These are phyloP conservation scores for Neodiprion lecontei DNA, from an alignment of 1,140 invertebrate species.

Conservation along the genomic window DNA sequence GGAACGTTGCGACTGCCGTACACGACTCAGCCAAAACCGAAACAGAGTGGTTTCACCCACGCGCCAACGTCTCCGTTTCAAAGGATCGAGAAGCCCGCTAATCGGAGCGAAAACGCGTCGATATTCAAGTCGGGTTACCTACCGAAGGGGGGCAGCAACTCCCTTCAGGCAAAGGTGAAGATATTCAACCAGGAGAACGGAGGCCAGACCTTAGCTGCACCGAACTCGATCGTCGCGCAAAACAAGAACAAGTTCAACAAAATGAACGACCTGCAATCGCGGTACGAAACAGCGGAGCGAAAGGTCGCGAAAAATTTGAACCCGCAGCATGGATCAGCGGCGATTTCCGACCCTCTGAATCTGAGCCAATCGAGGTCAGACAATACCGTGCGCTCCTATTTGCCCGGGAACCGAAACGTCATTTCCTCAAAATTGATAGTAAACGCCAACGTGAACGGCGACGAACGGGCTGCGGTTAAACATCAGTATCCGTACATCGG, in stretches of 20 bases:
- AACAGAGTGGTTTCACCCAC: slow-evolving; percentile 46
- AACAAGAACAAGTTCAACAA: slow-evolving; percentile 5
- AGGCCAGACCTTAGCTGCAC: background rate
- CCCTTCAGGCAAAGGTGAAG: slow-evolving; percentile 49
- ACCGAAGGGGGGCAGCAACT: slow-evolving; percentile 33
- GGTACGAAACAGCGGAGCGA: background rate
- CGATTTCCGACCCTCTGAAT: background rate
- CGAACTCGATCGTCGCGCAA: background rate
- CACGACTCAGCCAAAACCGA: slow-evolving; percentile 21
- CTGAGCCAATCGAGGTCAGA: background rate
- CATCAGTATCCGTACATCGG: background rate
- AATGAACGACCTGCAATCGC: background rate
- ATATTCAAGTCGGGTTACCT: slow-evolving; percentile 39
- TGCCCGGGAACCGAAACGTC: background rate
- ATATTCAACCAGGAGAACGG: slow-evolving; percentile 48
- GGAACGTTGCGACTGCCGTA: slow-evolving; percentile 27
- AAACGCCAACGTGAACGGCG: background rate
- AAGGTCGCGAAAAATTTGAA: background rate
- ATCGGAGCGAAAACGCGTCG: slow-evolving; percentile 24
- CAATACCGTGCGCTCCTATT: background rate
- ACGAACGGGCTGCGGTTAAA: background rate
- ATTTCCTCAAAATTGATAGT: background rate
- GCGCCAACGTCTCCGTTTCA: slow-evolving; percentile 55
- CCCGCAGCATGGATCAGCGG: background rate
- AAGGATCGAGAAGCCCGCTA: slow-evolving; percentile 46